phyloP scores from a whole-genome alignment of 2,113 vertebrate genomes.

The Ceyx cyanopectus region DNA sequence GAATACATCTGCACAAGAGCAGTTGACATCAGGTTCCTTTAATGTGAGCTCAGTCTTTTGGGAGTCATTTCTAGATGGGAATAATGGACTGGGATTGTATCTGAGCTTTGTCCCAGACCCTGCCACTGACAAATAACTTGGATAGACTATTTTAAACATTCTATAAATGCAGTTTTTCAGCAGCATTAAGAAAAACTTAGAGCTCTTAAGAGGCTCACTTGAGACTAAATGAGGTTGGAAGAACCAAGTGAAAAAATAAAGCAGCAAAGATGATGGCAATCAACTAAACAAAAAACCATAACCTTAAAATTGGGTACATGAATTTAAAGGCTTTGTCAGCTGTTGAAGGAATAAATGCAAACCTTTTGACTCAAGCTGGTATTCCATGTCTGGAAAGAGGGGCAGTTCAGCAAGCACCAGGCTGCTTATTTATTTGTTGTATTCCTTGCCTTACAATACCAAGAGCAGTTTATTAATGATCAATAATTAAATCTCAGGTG shows the following conservation, averaged over 20 bases:
- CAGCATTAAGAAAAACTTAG: not conserved
- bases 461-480: not conserved
- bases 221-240: not conserved
- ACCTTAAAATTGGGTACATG: not conserved
- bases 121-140: not conserved
- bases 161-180: not conserved
- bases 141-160: not conserved
- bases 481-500: not conserved
- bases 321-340: not conserved
- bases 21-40: fast-evolving
- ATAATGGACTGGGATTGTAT: not conserved
- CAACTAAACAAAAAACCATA: not conserved
- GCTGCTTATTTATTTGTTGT: not conserved
- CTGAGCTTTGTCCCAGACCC: not conserved
- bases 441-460: not conserved
- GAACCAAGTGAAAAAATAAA: not conserved
- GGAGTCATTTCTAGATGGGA: not conserved
- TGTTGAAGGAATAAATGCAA: not conserved
- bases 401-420: not conserved
- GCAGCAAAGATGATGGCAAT: not conserved
- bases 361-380: not conserved
- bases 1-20: not conserved
- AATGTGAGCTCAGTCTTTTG: not conserved
- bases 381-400: not conserved
- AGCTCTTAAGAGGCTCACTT: not conserved